A percentile compares a stretch with the other conserved stretches of the same genome.
These are phyloP conservation scores for Blastobasis lacticolella DNA, from an alignment of 2,888 invertebrate species.

Conservation along the genomic window DNA sequence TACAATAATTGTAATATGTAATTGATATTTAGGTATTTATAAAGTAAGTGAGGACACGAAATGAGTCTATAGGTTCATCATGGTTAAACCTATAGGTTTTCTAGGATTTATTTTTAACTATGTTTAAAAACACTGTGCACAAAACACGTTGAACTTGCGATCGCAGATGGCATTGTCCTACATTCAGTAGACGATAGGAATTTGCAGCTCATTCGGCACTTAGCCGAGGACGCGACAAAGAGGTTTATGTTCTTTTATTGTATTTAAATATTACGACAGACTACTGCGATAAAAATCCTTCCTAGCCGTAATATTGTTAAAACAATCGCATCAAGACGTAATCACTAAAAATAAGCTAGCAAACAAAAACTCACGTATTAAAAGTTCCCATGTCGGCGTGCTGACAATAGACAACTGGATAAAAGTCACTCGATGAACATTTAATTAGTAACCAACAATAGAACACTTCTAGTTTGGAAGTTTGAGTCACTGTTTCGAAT, in stretches of 20 bases:
- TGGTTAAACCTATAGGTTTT: too few species aligned
- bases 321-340: neutral
- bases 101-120: too few species aligned
- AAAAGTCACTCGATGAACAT: slow-evolving; percentile 45
- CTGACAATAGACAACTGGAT: slow-evolving; percentile 32
- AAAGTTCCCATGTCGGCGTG: slow-evolving; percentile 53
- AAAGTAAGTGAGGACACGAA: too few species aligned
- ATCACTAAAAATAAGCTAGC: slow-evolving; percentile 1
- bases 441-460: slow-evolving; percentile 32
- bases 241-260: slow-evolving; percentile 2
- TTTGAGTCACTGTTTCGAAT: slow-evolving; percentile 9
- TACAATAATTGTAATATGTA: too few species aligned
- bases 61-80: too few species aligned
- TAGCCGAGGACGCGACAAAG: slow-evolving; percentile 12
- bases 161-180: slow-evolving; percentile 52
- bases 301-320: neutral
- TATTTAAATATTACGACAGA: neutral
- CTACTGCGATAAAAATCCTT: too few species aligned
- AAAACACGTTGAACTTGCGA: slow-evolving; percentile 19
- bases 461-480: slow-evolving; percentile 19
- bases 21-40: too few species aligned
- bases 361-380: slow-evolving; percentile 47
- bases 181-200: slow-evolving; percentile 39
- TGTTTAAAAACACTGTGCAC: too few species aligned
- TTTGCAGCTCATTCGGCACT: slow-evolving; percentile 27